A percentile compares a stretch with the other conserved stretches of the same genome.
These are phyloP conservation scores for Nomada lathburiana DNA, from an alignment of 2,888 invertebrate species.

Conservation along the genomic window DNA sequence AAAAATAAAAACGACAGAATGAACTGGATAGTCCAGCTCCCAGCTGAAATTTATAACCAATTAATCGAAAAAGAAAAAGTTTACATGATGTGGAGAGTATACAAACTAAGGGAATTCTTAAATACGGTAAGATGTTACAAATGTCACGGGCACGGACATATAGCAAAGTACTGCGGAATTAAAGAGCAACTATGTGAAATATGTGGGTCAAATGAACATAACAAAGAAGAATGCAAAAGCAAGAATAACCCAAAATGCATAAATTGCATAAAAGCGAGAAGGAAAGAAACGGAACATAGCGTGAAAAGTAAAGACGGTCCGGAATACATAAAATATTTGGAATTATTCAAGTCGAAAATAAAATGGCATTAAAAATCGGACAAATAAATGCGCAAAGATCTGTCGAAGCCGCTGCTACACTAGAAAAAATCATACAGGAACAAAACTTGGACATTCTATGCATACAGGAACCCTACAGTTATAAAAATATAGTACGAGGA, in stretches of 20 bases:
- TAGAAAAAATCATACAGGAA: neutral
- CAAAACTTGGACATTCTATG: neutral
- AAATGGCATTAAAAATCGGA: neutral
- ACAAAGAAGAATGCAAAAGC: neutral
- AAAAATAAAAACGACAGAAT: too few species aligned
- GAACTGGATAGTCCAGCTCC: too few species aligned
- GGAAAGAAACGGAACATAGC: neutral
- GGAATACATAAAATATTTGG: neutral
- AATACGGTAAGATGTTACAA: too few species aligned
- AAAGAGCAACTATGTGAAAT: neutral
- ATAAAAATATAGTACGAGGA: neutral
- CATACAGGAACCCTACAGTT: neutral
- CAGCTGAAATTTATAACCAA: too few species aligned
- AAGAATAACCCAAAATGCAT: neutral
- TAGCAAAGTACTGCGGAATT: too few species aligned
- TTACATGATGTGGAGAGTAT: too few species aligned
- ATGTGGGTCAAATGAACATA: neutral
- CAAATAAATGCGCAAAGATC: neutral
- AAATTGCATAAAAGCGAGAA: neutral
- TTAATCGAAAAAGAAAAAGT: too few species aligned
- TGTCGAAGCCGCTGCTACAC: neutral
- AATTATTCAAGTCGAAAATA: neutral
- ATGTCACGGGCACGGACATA: too few species aligned
- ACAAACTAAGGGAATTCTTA: too few species aligned
- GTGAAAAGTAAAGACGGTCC: neutral